Conservation (phyloP, 2,888 invertebrate genomes). For the Heliconius charithonia region DNA sequence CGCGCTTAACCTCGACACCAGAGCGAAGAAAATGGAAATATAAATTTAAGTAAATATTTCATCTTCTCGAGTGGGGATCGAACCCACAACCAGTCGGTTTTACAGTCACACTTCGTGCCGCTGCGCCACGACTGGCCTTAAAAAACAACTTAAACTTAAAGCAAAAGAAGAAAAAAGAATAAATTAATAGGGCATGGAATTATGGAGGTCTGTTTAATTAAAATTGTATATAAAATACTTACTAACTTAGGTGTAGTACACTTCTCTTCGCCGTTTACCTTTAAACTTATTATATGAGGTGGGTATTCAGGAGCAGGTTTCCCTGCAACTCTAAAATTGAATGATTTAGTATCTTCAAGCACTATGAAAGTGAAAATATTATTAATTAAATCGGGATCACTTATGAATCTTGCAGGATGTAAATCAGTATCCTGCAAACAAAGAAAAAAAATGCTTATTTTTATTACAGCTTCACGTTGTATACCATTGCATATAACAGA, state of each 20-base stretch:
- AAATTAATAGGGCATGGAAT: background rate
- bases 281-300: constrained; percentile 23
- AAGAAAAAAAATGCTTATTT: background rate
- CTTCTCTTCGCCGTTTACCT: constrained; percentile 26
- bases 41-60: no score
- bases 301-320: constrained; percentile 20
- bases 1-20: no score
- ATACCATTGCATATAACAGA: background rate
- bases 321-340: constrained; percentile 5
- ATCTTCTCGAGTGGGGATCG: no score
- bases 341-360: background rate
- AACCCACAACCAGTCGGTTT: no score
- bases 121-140: no score
- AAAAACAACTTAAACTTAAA: no score
- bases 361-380: background rate
- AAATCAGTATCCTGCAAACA: background rate
- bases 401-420: background rate
- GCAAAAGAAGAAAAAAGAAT: no score
- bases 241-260: constrained; percentile 9
- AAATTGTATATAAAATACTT: background rate
- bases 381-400: background rate
- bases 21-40: no score
- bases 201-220: background rate
- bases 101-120: no score
- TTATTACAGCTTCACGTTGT: background rate